Evolutionary conservation across 2,888 invertebrate genomes (phyloP).

Genomic region (Nezara viridula): DNA sequence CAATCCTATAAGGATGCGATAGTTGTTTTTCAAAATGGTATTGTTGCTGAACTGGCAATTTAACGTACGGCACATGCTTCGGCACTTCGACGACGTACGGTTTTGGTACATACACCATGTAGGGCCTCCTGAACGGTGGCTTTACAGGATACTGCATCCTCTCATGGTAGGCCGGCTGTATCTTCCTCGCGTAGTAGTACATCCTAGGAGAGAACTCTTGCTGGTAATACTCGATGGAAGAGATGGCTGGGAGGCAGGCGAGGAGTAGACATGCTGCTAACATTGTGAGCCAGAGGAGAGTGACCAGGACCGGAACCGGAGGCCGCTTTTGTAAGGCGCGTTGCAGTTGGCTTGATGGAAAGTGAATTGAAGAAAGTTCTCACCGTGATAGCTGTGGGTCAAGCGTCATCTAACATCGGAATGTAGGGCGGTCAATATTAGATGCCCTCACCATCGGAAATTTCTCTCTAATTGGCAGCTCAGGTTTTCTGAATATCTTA

Average conservation of each 20-base stretch:
- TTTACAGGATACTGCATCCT: conserved; percentile 79
- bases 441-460: background rate
- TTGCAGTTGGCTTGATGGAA: conserved; percentile 44
- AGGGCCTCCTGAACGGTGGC: conserved; percentile 71
- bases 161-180: conserved; percentile 79
- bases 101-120: conserved; percentile 80
- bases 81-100: conserved; percentile 82
- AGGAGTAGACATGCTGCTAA: conserved; percentile 6
- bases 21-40: conserved; percentile 68
- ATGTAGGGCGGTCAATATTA: conserved; percentile 39
- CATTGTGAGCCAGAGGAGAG: background rate
- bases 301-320: conserved; percentile 22
- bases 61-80: conserved; percentile 72
- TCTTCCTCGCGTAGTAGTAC: conserved; percentile 73
- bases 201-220: background rate
- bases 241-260: background rate
- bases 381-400: conserved; percentile 15
- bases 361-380: conserved; percentile 29
- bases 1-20: conserved; percentile 72
- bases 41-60: conserved; percentile 73
- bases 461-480: conserved; percentile 29
- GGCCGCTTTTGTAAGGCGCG: conserved; percentile 3
- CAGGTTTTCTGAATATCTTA: conserved; percentile 14
- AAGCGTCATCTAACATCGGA: conserved; percentile 21
- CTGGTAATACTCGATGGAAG: background rate